phyloP scores from a whole-genome alignment of 2,113 vertebrate species.

The Anarrhichthys ocellatus region DNA sequence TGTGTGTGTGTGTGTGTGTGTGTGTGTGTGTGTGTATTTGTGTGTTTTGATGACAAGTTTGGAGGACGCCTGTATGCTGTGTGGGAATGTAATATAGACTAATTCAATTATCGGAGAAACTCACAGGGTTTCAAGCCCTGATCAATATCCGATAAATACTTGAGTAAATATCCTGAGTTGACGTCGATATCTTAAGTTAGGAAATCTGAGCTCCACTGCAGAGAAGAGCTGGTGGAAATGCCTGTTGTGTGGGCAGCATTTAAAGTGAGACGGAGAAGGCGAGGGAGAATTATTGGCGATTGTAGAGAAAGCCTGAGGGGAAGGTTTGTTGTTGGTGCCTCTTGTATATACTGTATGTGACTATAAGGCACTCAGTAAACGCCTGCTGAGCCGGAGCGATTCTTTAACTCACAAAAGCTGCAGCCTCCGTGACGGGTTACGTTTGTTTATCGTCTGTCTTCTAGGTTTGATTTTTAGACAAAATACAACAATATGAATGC shows the following conservation, averaged over 20 bases:
- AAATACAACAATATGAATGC: constrained; percentile 15
- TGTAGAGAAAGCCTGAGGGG: constrained; percentile 43
- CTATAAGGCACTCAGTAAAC: constrained; percentile 36
- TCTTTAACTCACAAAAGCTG: constrained; percentile 27
- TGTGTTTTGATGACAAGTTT: constrained; percentile 1
- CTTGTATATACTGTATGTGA: constrained; percentile 40
- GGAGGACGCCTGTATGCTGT: constrained; percentile 1
- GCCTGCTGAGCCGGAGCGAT: constrained; percentile 22
- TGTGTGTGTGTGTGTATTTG: background rate
- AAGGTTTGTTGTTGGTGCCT: constrained; percentile 40
- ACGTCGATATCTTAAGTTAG: constrained; percentile 48
- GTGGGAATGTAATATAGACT: constrained; percentile 38
- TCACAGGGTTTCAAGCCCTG: constrained; percentile 26
- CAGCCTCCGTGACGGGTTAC: constrained; percentile 1
- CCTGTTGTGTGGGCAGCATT: constrained; percentile 60
- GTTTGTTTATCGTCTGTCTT: constrained; percentile 42
- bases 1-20: background rate
- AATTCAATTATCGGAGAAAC: constrained; percentile 53
- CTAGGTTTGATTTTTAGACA: constrained; percentile 44
- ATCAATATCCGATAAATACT: constrained; percentile 67
- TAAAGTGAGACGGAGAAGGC: constrained; percentile 49
- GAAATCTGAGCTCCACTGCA: constrained; percentile 14
- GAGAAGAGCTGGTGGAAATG: constrained; percentile 33
- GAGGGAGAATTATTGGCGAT: constrained; percentile 50
- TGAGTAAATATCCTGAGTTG: constrained; percentile 61